Evolutionary conservation across 2,888 invertebrate genomes (phyloP), one percentile per base, ranked within the genome.

Genomic region (Diaprepes abbreviatus): DNA sequence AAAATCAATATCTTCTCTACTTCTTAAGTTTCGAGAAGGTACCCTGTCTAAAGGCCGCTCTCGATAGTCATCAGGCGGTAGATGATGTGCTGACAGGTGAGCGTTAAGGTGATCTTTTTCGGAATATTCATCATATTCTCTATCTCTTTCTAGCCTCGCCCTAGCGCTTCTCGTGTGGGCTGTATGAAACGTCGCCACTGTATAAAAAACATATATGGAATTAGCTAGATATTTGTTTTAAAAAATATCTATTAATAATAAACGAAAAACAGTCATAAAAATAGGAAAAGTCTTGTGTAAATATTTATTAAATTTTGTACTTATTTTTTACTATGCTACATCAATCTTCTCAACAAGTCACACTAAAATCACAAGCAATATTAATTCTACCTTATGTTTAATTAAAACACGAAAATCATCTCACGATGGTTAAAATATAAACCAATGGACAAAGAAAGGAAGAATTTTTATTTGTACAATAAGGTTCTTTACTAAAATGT

Each of bases 91-190:
- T 70, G 73, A 58, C 71, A 76, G 77, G 66, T 81, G 78, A 59
- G 78, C 74, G 75, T 79, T 78, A 65, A 79, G 71, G 54, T 77
- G 77, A 28, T 77, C 76, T 68, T 82, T 78, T 35, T 85, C 85
- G 10, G 77, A 79, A 74, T 85, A 86, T 76, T 89, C 89, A 78
- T 89, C 89, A 79, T 83, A 89, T 80, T 82, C 89, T 45, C 84
- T 78, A 36, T 85, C 85, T 66, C 85, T 75, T 70, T 86, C 85
- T 71, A 89, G 85, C 74, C 87, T 82, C 75, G 86, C 86, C 72
- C 89, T 85, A 6, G 62, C 14, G 71, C 81, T 83, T 72, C 85
- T 80, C 63, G 79, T 76, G 75, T 85, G 85, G 58, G 82, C 80
- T 69, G 85, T 83, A 73, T 85, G 85, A 77, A 85, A 85, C 58